phyloP scores from a whole-genome alignment of 2,888 invertebrate species.

The Aleiodes alternator region DNA sequence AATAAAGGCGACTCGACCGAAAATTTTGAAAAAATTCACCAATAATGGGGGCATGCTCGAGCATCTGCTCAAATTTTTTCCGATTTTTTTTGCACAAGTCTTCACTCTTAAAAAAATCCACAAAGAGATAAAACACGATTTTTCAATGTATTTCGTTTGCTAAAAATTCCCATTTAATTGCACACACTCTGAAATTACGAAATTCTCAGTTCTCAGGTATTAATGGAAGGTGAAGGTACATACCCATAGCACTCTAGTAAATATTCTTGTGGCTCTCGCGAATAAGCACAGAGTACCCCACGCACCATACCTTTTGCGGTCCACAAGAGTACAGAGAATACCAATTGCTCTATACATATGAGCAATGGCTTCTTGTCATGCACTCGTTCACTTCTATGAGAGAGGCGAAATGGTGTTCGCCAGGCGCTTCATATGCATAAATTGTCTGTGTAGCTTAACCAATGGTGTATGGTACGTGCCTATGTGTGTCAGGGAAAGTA shows the following conservation, averaged over 20 bases:
- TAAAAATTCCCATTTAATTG: too few species aligned
- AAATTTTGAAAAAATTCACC: too few species aligned
- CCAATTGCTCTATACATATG: slow-evolving; percentile 44
- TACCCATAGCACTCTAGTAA: neutral
- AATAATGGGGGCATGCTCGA: too few species aligned
- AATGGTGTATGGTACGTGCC: slow-evolving; percentile 16
- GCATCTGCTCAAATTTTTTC: too few species aligned
- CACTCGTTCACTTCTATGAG: slow-evolving; percentile 31
- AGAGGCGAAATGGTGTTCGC: neutral
- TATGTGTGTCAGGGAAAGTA: slow-evolving; percentile 65
- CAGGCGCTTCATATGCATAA: slow-evolving; percentile 3
- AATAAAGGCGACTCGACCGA: too few species aligned
- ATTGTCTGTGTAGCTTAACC: slow-evolving; percentile 15
- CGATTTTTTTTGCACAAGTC: too few species aligned
- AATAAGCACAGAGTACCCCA: neutral
- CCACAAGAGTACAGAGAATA: slow-evolving; percentile 54
- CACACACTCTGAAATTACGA: neutral
- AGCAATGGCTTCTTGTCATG: slow-evolving; percentile 41
- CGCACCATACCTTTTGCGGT: slow-evolving; percentile 42
- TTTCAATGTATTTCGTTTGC: too few species aligned
- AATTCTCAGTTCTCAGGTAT: neutral
- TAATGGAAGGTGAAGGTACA: neutral
- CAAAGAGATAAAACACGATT: too few species aligned
- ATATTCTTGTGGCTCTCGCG: neutral
- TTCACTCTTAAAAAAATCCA: too few species aligned